Base-by-base conservation (phyloP, 2,888 invertebrate genomes). In the Gibbula magus region DNA sequence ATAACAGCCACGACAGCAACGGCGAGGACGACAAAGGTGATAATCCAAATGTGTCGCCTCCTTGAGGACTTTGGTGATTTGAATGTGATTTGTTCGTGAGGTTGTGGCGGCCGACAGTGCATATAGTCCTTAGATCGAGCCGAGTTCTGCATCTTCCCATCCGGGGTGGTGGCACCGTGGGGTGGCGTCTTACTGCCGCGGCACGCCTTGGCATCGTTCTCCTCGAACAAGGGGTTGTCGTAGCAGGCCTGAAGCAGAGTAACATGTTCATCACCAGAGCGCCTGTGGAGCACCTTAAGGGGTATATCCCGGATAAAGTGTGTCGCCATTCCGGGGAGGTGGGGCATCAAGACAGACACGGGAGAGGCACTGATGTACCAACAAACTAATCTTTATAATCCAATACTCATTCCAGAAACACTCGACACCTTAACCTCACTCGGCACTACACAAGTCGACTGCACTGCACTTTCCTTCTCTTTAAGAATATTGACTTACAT, bases 241-340 rank as follows among this genome's bases (percentile, higher is more conserved):
- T 89, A 90, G 80, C 89, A 90, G 22, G 89, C 90, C 90, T 90
- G 89, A 80, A 89, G 88, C 83, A 90, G 85, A 88, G 85, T 88
- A 77, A 88, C 83, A 85, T 83, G 84, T 79, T 89, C 89, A 80
- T 89, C 89, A 82, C 85, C 86, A 79, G 84, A 75, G 20, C 82
- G 82, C 29, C 80, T 61, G 79, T 82, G 83, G 75, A 85, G 85
- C 70, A 75, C 85, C 83, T 77, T 85, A 75, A 84, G 81, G 61
- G 82, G 84, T 80, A 83, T 85, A 51, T 83, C 84, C 77, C 82
- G 82, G 75, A 83, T 22, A 39, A 83, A 76, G 22, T 75, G 78
- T 13, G 78, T 52, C 16, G 79, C 78, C 79, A 78, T 76, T 35
- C 25, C 66, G 29, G 66, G 67, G 18, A 32, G 39, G 32, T 20